phyloP scores from a whole-genome alignment of 37 sponge, comb jelly and placozoan genomes.

The Tethya wilhelma region DNA sequence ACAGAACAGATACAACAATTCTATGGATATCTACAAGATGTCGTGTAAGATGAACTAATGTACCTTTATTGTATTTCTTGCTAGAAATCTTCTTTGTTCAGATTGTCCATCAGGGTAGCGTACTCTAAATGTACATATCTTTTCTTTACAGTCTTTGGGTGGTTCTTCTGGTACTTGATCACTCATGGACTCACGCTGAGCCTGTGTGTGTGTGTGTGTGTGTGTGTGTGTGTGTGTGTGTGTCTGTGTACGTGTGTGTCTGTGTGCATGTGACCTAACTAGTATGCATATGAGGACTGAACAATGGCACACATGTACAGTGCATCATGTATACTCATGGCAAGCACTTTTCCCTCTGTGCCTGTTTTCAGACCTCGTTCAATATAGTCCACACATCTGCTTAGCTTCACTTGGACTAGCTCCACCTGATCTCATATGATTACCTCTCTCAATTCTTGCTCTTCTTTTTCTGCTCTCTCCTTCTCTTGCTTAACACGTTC shows the following conservation, averaged over 20 bases:
- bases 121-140: constrained; percentile 57
- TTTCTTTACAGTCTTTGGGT: constrained; percentile 18
- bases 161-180: constrained; percentile 72
- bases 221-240: not conserved
- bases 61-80: constrained; percentile 51
- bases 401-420: too few relatives aligned
- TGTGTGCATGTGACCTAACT: too few relatives aligned
- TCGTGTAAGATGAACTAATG: not conserved
- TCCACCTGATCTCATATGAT: too few relatives aligned
- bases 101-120: constrained; percentile 75
- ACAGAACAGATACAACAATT: not conserved
- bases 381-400: too few relatives aligned
- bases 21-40: not conserved
- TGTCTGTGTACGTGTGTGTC: too few relatives aligned
- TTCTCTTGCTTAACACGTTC: constrained; percentile 15
- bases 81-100: constrained; percentile 67
- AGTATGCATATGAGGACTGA: too few relatives aligned
- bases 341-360: too few relatives aligned
- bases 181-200: constrained; percentile 18
- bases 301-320: not conserved
- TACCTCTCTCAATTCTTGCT: constrained; percentile 17
- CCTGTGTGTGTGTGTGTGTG: constrained; percentile 16
- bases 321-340: too few relatives aligned
- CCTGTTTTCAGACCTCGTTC: too few relatives aligned
- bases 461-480: constrained; percentile 51